Percentiles rank a stretch among this genome's conserved stretches.
These are phyloP conservation scores for Ophion slaviceki DNA, from an alignment of 2,888 invertebrate species.

Conservation along the genomic window DNA sequence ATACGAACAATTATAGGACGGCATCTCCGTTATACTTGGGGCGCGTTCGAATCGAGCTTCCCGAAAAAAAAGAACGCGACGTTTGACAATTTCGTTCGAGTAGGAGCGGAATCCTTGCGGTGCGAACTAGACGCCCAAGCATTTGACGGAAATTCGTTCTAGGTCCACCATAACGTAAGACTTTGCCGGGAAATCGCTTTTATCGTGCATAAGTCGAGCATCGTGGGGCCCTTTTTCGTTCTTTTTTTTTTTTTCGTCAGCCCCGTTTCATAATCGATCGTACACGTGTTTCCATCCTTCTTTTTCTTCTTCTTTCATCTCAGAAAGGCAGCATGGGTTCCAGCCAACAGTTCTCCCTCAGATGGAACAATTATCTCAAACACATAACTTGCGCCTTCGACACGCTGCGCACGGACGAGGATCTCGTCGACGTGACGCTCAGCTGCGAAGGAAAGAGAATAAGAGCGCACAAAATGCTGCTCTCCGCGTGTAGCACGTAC, in stretches of 20 bases:
- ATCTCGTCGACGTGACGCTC: slow-evolving; percentile 93
- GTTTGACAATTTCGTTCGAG: slow-evolving; percentile 34
- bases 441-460: slow-evolving; percentile 94
- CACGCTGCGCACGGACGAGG: slow-evolving; percentile 86
- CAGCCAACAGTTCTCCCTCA: slow-evolving; percentile 92
- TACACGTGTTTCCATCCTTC: background rate
- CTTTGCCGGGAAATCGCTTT: slow-evolving; percentile 14
- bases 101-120: slow-evolving; percentile 8
- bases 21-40: background rate
- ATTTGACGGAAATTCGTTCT: slow-evolving; percentile 29
- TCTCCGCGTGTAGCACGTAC: slow-evolving; percentile 93
- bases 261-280: background rate
- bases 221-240: background rate
- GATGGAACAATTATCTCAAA: slow-evolving; percentile 94
- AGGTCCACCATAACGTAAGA: slow-evolving; percentile 58
- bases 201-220: background rate
- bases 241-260: background rate
- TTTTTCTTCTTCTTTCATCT: slow-evolving; percentile 41
- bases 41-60: slow-evolving; percentile 23
- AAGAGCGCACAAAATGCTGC: slow-evolving; percentile 92
- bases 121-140: slow-evolving; percentile 44
- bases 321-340: slow-evolving; percentile 84
- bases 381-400: slow-evolving; percentile 93
- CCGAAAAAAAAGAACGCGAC: slow-evolving; percentile 15
- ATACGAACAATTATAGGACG: slow-evolving; percentile 15